Evolutionary conservation across 2,888 invertebrate species (phyloP), one percentile per base, ranked within the genome.

Genomic region (Rhodophaea formosa): DNA sequence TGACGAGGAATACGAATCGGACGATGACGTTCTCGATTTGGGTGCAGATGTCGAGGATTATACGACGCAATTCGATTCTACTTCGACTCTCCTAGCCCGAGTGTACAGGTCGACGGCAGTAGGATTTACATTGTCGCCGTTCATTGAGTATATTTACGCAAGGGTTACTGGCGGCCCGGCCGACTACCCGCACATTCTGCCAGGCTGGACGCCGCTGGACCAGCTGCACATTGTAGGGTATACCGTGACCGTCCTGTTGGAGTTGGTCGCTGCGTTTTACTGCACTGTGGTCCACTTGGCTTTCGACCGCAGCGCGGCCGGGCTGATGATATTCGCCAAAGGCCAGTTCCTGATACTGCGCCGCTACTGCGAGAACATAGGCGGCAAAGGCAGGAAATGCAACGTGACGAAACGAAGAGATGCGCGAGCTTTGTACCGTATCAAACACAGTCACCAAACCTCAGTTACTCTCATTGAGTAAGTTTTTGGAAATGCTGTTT

Each of bases 301-400:
- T 1, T 89, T 87, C 57, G 89, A 89, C 63, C 59, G 80, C 29
- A 72, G 77, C 1, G 68, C 74, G 8, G 71, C 85, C 0, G 86
- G 86, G 0, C 63, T 85, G 7, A 86, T 87, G 80, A 80, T 86
- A 56, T 86, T 86, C 55, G 62, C 79, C n/a, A 78, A 82, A 51
- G 87, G 86, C 0, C 86, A 88, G 62, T 86, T 80, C 64, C 61
- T 69, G 7, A 61, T 77, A 30, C 66, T 89, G 5, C 74, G 76
- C 6, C 59, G 73, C 6, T 76, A 75, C 56, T 75, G 83, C 61
- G 73, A 77, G 58, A 67, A 64, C 23, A 81, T 88, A 44, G 87
- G 76, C 0, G 85, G 86, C 0, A 71, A 59, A 1, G 84, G 84
- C 1, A 66, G 59, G 15, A 51, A 42, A 0, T 77, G 57, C 39